Base-by-base conservation (phyloP, 1,140 invertebrate genomes). In the Drosophila busckii region DNA sequence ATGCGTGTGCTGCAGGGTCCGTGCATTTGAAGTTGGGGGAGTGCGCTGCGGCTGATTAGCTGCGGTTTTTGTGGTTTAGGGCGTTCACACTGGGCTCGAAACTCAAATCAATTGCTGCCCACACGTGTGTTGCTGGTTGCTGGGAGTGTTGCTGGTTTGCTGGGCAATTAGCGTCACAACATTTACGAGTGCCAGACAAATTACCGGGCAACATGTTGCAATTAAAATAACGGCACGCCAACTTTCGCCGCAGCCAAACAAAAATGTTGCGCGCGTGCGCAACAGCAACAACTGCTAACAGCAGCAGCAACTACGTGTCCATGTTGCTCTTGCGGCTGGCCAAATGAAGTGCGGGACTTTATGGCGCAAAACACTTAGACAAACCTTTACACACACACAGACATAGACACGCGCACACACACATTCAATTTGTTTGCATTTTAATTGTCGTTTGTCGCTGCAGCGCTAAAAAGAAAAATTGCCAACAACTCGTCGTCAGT, bases 201-300 rank as follows among this genome's bases (percentile, higher is more conserved):
- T 78, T 78, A 80, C 68, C 68, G 59, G 49, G 73, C 73, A 78
- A 78, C 73, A 80, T 78, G 73, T 80, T 78, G 73, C 73, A 78
- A 78, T 78, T 78, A 78, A 78, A 78, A 78, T 80, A 78, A 78
- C 73, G 73, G 73, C 73, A 73, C 73, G 73, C 73, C 75, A 78
- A 78, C 73, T 78, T 78, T 78, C 73, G 63, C 73, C 73, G 56
- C 65, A 34, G 46, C 12, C 56, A 45, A 40, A 54, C 66, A 78
- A 70, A 76, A 70, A 78, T 78, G 73, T 78, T 71, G 67, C 44
- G 56, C 65, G 73, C 73, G 69, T 70, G 73, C 73, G 73, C 70
- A 12, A 54, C 69, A 56, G 70, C 67, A 62, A 55, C 32, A 41
- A 62, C 9, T 15, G 41, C 19, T 7, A 59, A 67, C 37, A 42